Evolutionary conservation across 2,113 vertebrate genomes (phyloP), one percentile per base, ranked within the genome.

Genomic region (Neodontobutis hainanensis): DNA sequence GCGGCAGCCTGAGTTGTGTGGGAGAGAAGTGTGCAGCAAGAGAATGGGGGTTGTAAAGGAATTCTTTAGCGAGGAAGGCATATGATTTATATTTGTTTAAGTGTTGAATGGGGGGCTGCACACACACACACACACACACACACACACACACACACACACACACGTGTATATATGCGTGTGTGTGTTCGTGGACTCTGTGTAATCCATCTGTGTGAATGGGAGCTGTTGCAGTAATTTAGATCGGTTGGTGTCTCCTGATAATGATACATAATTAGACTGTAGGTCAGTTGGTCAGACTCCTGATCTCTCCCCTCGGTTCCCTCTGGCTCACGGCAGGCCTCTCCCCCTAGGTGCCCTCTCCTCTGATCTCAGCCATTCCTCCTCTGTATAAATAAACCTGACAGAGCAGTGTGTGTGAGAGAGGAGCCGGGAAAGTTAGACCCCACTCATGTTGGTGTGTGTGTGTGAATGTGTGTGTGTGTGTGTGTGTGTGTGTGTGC

Each of bases 181-280:
- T 32, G 70, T 75, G 73, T 74, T 11, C 5, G 72, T 36, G 67
- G 75, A 82, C 58, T 80, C 70, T 86, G 65, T 87, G 85, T 85
- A 87, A 90, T 87, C 84, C 77, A 87, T 87, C 85, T 82, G 84
- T 80, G 82, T 87, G 84, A 87, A 89, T 89, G 83, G 89, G 82
- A 89, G 87, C 82, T 85, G 87, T 85, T 87, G 85, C 70, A 87
- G 87, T 87, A 90, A 90, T 89, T 89, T 89, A 85, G 85, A 90
- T 90, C 74, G 40, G 84, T 87, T 83, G 85, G 87, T 88, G 86
- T 89, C 87, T 89, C 84, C 84, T 88, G 85, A 87, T 89, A 90
- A 90, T 90, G 82, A 88, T 73, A 83, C 78, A 89, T 90, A 90
- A 89, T 90, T 90, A 87, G 85, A 87, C 87, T 87, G 81, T 83